These are phyloP conservation scores for Bergia sp. DNA, from an alignment of 92 coral and sea anemone genomes.

Conservation along the genomic window DNA sequence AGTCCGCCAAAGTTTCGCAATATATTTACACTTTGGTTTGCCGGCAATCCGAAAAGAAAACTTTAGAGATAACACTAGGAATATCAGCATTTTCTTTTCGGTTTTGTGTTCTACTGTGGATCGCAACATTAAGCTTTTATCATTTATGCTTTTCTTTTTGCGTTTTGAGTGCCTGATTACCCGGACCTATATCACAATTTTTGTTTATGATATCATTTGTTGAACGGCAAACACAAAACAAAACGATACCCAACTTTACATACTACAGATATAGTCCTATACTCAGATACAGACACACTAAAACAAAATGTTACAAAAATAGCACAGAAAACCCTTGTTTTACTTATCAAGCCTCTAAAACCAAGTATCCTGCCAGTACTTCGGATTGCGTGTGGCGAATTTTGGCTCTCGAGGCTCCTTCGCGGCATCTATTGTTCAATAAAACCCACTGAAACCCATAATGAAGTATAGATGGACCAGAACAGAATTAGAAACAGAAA, in stretches of 20 bases:
- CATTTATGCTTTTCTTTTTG: background rate
- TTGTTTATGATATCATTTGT: background rate
- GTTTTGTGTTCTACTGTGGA: background rate
- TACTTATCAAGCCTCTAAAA: background rate
- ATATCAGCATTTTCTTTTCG: background rate
- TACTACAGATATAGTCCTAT: background rate
- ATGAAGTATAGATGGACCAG: background rate
- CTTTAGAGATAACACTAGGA: background rate
- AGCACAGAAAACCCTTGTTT: background rate
- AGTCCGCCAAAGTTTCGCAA: background rate
- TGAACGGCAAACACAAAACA: slow-evolving; percentile 11
- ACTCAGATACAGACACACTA: background rate
- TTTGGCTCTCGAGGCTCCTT: background rate
- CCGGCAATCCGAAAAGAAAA: background rate
- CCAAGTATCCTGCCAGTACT: background rate
- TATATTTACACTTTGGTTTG: background rate
- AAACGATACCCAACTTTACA: background rate
- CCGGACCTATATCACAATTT: background rate
- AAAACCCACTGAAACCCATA: slow-evolving; percentile 17
- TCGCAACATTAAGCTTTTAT: background rate
- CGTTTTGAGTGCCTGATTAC: background rate
- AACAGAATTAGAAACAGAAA: slow-evolving; percentile 28
- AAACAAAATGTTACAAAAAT: background rate
- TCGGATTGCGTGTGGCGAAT: slow-evolving; percentile 27
- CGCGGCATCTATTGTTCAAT: slow-evolving; percentile 25